phyloP scores from a whole-genome alignment of 2,113 vertebrate genomes.

The Oryzias curvinotus region DNA sequence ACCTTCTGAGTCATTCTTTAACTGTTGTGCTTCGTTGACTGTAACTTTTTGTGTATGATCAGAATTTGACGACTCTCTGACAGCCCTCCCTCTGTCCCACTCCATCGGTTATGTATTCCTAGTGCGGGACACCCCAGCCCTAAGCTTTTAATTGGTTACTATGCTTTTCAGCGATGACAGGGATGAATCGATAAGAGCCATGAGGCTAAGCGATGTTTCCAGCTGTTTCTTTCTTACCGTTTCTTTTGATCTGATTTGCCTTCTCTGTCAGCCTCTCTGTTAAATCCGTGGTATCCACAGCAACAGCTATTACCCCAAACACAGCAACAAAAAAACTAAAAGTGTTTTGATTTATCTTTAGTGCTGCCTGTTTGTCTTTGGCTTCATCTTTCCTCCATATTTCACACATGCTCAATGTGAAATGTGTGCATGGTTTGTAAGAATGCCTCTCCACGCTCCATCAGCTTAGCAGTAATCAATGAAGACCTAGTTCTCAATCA shows the following conservation, averaged over 20 bases:
- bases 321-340: constrained; percentile 28
- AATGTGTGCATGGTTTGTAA: constrained; percentile 5
- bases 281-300: constrained; percentile 58
- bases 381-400: constrained; percentile 24
- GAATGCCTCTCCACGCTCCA: constrained; percentile 24
- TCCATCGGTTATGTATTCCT: constrained; percentile 32
- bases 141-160: constrained; percentile 66
- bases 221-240: constrained; percentile 17
- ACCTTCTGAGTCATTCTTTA: constrained; percentile 22
- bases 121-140: constrained; percentile 45
- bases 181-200: constrained; percentile 56
- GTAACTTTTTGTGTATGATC: constrained; percentile 31
- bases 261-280: constrained; percentile 28
- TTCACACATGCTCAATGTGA: constrained; percentile 2
- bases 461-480: constrained; percentile 51
- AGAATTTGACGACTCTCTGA: constrained; percentile 14
- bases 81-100: not conserved
- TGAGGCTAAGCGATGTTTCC: constrained; percentile 53
- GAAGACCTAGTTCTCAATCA: constrained; percentile 57
- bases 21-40: constrained; percentile 19
- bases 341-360: constrained; percentile 57
- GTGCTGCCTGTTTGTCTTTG: constrained; percentile 40
- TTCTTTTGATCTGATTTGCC: constrained; percentile 27
- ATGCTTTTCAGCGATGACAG: constrained; percentile 50
- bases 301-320: constrained; percentile 42